Evolutionary conservation across 2,113 vertebrate species (phyloP).

Genomic region (Corythaixoides concolor): DNA sequence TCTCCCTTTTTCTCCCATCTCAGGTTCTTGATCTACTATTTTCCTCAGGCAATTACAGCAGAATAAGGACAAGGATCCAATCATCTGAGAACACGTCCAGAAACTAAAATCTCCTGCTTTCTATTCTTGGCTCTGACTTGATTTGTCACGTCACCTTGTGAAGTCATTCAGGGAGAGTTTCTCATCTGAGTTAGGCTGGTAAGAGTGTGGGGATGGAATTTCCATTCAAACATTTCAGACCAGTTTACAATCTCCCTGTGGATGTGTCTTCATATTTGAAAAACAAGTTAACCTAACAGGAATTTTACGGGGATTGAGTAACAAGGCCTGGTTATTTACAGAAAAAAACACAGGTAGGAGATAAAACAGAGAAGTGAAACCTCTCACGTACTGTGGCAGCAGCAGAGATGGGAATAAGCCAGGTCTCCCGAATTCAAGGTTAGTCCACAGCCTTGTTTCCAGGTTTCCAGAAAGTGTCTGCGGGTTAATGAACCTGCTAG

Average conservation of each 20-base stretch:
- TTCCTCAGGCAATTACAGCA: neutral
- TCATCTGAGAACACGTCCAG: neutral
- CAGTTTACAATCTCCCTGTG: neutral
- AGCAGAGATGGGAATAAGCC: neutral
- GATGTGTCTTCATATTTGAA: neutral
- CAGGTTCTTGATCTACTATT: neutral
- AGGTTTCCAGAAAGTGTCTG: neutral
- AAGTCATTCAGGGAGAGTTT: neutral
- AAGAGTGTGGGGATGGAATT: neutral
- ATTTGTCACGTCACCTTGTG: neutral
- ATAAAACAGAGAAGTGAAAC: neutral
- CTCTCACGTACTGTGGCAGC: neutral
- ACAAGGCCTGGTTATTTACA: neutral
- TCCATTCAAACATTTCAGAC: neutral
- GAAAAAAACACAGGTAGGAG: neutral
- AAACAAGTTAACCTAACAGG: neutral
- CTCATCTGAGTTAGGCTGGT: neutral
- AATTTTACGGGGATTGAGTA: neutral
- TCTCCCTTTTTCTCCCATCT: neutral
- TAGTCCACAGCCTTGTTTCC: neutral
- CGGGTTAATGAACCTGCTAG: neutral
- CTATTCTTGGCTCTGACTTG: neutral
- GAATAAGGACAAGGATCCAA: neutral
- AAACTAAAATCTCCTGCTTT: neutral
- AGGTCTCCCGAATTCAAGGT: neutral